Evolutionary conservation across 2,797 vertebrate genomes (phyloP).

Genomic region (Cyclura pinguis): DNA sequence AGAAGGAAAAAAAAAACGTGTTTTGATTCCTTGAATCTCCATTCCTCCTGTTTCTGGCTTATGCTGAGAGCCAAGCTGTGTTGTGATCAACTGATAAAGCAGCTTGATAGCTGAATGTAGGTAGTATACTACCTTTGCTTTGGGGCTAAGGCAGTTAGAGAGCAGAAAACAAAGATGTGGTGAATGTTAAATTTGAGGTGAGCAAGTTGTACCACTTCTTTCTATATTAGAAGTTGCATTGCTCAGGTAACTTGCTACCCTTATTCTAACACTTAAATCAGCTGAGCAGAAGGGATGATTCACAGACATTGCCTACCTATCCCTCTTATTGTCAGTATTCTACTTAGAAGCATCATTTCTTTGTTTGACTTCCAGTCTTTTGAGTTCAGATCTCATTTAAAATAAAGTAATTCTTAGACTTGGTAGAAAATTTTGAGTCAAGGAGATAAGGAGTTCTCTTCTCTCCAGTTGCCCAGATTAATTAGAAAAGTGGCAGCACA

Average conservation of each 20-base stretch:
- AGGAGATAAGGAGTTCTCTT: not conserved
- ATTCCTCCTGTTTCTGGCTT: not conserved
- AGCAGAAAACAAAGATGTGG: not conserved
- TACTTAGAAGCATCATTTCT: not conserved
- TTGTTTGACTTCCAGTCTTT: not conserved
- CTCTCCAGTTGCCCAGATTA: not conserved
- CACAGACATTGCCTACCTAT: not conserved
- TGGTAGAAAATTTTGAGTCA: not conserved
- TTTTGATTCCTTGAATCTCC: not conserved
- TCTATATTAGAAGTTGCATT: not conserved
- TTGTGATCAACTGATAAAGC: not conserved
- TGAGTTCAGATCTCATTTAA: not conserved
- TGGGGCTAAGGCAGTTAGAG: not conserved
- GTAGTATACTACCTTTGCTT: not conserved
- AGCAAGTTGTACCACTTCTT: not conserved
- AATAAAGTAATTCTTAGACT: not conserved
- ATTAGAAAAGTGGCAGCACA: not conserved
- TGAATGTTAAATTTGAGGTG: not conserved
- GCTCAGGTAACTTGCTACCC: not conserved
- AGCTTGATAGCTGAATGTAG: not conserved
- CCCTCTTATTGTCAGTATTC: not conserved
- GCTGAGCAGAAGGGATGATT: not conserved
- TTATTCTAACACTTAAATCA: not conserved
- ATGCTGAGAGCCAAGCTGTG: not conserved
- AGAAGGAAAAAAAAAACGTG: not conserved